Conservation (phyloP, 2,888 invertebrate genomes). For the Heterodera filipjevi region DNA sequence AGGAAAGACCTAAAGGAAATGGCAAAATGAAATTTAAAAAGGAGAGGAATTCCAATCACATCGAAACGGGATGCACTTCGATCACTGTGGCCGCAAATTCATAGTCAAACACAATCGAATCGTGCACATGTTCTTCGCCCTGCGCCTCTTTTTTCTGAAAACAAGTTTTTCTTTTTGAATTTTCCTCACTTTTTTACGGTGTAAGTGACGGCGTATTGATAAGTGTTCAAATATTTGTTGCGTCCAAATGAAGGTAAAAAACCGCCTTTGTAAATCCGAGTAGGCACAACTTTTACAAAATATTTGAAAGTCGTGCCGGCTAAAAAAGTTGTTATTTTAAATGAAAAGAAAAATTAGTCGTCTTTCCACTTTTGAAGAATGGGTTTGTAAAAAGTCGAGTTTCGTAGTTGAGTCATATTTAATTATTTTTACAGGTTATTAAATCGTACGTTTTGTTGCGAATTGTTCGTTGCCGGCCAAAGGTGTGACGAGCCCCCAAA, state of each 20-base stretch:
- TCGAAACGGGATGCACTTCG: slow-evolving; percentile 50
- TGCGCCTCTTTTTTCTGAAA: slow-evolving; percentile 50
- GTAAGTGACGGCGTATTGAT: slow-evolving; percentile 92
- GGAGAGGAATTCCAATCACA: neutral
- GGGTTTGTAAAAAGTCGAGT: too few species aligned
- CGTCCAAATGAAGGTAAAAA: slow-evolving; percentile 43
- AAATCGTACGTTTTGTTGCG: slow-evolving; percentile 66
- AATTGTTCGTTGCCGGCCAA: slow-evolving; percentile 91
- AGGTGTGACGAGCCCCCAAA: slow-evolving; percentile 84
- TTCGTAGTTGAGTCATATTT: too few species aligned
- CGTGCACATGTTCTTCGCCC: slow-evolving; percentile 53
- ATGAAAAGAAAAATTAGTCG: too few species aligned
- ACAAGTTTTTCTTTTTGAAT: neutral
- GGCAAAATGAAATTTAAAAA: neutral
- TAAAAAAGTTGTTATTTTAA: too few species aligned
- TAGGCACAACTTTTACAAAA: slow-evolving; percentile 93
- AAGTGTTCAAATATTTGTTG: slow-evolving; percentile 69
- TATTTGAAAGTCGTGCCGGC: slow-evolving; percentile 77
- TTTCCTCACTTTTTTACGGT: slow-evolving; percentile 58
- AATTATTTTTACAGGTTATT: slow-evolving; percentile 38
- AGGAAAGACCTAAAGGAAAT: slow-evolving; percentile 62
- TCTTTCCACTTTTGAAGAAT: too few species aligned
- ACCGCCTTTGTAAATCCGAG: slow-evolving; percentile 74
- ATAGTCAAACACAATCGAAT: slow-evolving; percentile 59
- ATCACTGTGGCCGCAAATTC: slow-evolving; percentile 60